Base-by-base conservation (phyloP, 2,797 vertebrate species). In the Hylomyscus alleni region DNA sequence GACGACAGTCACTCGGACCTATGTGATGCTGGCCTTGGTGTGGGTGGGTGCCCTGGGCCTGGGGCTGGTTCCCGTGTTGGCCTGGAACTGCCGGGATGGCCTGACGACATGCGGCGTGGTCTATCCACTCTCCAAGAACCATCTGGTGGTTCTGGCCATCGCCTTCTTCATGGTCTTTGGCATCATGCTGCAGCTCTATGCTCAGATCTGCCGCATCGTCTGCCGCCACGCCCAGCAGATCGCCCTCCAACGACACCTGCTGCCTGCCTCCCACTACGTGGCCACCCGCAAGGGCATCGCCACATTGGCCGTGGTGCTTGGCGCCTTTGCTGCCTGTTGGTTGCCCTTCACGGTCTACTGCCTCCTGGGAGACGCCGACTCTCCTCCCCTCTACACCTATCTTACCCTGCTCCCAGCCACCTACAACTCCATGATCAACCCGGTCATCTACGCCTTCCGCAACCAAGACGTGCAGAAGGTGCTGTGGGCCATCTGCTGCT, bases 401-500 rank as follows among this genome's bases (percentile, higher is more conserved):
- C 98, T 98, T 98, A 99, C 99, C 3, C 90, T 99, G 97, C 99
- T 99, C 78, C 99, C 99, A 0, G 99, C 99, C n/a, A 99, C 99
- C 12, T 99, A 99, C 81, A 99, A 99, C 98, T 99, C 99, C 60
- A 98, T 99, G 98, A 98, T 99, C 95, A 99, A 99, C 97, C 99
- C 99, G 0, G 95, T 99, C 77, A 99, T 99, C 95, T 99, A 99
- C 62, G 99, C 99, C 97, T 99, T 99, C 98, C 98, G 99, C 95
- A 99, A 99, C 98, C 99, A 99, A 97, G 99, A 99, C 93, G 99
- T 99, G 96, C 99, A 99, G 98, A 99, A 99, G 87, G 99, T 99
- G 93, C 98, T 99, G 95, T 98, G 99, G 97, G 98, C 99, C 6
- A 98, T 99, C 98, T 99, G 99, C 90, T 99, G 99, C 91, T 98